Percentiles rank a stretch among this genome's conserved stretches.
Conservation (phyloP, 2,113 vertebrate species). For the Felis catus region DNA sequence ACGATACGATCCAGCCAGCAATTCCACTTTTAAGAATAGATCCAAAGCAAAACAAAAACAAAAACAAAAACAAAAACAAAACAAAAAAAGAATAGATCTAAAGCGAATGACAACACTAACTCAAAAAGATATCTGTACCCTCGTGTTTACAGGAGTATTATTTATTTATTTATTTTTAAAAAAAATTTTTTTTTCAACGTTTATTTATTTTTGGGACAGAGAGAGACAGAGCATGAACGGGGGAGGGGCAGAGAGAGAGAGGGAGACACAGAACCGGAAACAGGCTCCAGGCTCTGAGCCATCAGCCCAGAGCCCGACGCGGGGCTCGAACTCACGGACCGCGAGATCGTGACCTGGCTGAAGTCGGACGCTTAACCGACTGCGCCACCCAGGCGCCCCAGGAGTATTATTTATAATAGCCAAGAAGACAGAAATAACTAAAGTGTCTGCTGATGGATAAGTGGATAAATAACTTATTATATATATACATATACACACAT, state of each 20-base stretch:
- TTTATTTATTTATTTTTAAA: neutral
- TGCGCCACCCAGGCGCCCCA: too few relatives aligned
- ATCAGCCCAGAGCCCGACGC: too few relatives aligned
- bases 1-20: neutral
- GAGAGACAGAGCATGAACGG: too few relatives aligned
- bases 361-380: too few relatives aligned
- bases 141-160: neutral
- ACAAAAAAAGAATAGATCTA: neutral
- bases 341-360: too few relatives aligned
- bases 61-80: too few relatives aligned
- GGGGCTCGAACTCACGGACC: too few relatives aligned
- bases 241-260: too few relatives aligned
- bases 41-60: neutral
- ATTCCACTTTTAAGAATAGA: neutral
- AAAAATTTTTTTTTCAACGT: too few relatives aligned
- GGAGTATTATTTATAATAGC: neutral
- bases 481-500: neutral
- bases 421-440: neutral
- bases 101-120: neutral
- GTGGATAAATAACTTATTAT: neutral
- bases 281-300: too few relatives aligned
- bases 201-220: too few relatives aligned
- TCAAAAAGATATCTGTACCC: neutral
- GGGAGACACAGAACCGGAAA: too few relatives aligned
- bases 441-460: neutral